Evolutionary conservation across 2,797 vertebrate species (phyloP).

Genomic region (Gila robusta): DNA sequence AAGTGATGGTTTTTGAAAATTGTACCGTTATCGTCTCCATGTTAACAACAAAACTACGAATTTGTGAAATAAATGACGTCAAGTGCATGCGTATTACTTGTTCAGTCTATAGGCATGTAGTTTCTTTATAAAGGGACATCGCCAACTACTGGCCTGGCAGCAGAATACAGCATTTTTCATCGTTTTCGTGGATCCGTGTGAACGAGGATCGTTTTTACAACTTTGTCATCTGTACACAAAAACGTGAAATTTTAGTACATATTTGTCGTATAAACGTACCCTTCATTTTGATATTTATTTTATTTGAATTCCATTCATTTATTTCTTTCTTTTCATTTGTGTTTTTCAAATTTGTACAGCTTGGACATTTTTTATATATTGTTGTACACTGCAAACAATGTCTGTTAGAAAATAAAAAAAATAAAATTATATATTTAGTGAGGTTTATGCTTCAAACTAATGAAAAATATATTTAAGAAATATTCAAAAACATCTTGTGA

Average conservation of each 20-base stretch:
- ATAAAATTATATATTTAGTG: neutral
- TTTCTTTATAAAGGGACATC: neutral
- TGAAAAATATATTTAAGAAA: neutral
- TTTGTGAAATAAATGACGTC: neutral
- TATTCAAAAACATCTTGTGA: neutral
- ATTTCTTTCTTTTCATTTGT: neutral
- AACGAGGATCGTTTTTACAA: no score
- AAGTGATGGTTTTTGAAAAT: neutral
- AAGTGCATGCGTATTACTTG: neutral
- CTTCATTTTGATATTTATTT: neutral
- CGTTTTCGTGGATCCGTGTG: neutral
- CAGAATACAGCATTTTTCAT: neutral
- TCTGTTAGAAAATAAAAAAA: neutral
- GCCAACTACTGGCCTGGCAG: neutral
- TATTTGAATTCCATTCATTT: neutral
- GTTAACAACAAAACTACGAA: neutral
- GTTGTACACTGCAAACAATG: neutral
- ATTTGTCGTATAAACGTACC: neutral
- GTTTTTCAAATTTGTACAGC: neutral
- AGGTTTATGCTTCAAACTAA: neutral
- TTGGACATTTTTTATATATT: neutral
- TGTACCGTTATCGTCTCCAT: neutral
- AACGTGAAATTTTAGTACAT: neutral
- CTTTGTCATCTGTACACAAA: neutral
- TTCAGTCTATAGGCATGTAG: neutral